These are phyloP conservation scores for Psophia crepitans DNA, from an alignment of 2,113 vertebrate genomes.

Conservation along the genomic window DNA sequence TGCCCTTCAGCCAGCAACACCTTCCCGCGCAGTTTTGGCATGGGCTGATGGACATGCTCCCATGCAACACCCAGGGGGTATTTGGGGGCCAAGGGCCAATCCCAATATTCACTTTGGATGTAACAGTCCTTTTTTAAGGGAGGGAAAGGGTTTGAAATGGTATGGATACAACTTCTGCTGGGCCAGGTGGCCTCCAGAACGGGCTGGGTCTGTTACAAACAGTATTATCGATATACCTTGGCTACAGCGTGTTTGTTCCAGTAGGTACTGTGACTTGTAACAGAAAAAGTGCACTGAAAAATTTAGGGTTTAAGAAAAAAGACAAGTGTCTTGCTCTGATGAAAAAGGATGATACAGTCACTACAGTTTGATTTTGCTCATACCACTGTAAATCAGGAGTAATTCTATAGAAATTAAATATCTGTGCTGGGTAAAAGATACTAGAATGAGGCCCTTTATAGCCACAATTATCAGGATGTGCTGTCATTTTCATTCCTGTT, in stretches of 20 bases:
- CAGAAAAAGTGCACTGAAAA: background rate
- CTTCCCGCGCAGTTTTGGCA: background rate
- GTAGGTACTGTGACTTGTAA: background rate
- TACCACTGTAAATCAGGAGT: background rate
- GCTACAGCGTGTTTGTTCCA: background rate
- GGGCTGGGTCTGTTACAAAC: background rate
- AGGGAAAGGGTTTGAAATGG: background rate
- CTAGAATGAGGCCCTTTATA: background rate
- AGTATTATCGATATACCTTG: too few species aligned
- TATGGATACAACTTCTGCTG: background rate
- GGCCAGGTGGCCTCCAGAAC: background rate
- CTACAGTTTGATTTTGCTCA: background rate
- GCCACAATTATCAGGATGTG: background rate
- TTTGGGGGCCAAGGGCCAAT: background rate
- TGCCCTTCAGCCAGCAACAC: background rate
- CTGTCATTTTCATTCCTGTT: background rate
- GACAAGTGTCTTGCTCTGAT: background rate
- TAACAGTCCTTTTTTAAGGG: background rate
- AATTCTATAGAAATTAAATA: background rate
- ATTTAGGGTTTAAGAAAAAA: background rate
- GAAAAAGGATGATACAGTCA: background rate
- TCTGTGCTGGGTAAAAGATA: background rate
- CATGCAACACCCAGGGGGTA: rapidly evolving
- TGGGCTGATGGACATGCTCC: background rate
- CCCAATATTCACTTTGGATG: background rate